These are phyloP conservation scores for Leucozona laternaria DNA, from an alignment of 2,888 invertebrate species.

Conservation along the genomic window DNA sequence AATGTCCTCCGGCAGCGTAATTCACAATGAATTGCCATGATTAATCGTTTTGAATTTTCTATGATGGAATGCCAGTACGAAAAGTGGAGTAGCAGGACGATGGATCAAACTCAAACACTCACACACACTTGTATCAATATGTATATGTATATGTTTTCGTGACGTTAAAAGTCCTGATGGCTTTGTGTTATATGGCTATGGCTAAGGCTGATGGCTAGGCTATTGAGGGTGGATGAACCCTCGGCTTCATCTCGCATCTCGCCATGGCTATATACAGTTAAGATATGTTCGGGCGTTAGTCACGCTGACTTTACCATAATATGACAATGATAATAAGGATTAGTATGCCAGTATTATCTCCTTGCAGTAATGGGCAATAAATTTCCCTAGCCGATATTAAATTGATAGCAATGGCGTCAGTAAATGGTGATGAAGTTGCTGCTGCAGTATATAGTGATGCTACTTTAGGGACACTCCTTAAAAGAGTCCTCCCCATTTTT, in stretches of 20 bases:
- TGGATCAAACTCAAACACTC: conserved; percentile 17
- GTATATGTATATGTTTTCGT: not conserved
- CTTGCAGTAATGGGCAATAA: conserved; percentile 71
- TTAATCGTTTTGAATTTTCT: conserved; percentile 76
- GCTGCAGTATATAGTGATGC: not conserved
- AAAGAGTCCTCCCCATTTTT: not conserved
- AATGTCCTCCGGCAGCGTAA: conserved; percentile 76
- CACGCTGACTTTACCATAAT: conserved; percentile 54
- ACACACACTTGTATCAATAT: conserved; percentile 33
- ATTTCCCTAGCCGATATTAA: conserved; percentile 68
- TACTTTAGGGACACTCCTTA: conserved; percentile 15
- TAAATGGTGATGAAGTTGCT: conserved; percentile 40
- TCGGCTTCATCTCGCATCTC: conserved; percentile 1
- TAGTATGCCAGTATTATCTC: conserved; percentile 73
- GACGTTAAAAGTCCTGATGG: conserved; percentile 1
- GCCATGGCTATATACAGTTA: conserved; percentile 48
- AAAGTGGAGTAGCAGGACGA: conserved; percentile 16
- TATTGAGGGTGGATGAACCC: conserved; percentile 42
- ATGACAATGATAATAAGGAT: conserved; percentile 71
- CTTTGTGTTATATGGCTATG: not conserved
- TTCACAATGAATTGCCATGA: conserved; percentile 76
- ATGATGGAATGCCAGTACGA: conserved; percentile 61
- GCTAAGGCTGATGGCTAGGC: not conserved
- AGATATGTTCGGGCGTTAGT: conserved; percentile 64
- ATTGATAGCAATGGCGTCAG: conserved; percentile 60